phyloP scores from a whole-genome alignment of 64 coral and sea anemone genomes.

The Actinia tenebrosa region DNA sequence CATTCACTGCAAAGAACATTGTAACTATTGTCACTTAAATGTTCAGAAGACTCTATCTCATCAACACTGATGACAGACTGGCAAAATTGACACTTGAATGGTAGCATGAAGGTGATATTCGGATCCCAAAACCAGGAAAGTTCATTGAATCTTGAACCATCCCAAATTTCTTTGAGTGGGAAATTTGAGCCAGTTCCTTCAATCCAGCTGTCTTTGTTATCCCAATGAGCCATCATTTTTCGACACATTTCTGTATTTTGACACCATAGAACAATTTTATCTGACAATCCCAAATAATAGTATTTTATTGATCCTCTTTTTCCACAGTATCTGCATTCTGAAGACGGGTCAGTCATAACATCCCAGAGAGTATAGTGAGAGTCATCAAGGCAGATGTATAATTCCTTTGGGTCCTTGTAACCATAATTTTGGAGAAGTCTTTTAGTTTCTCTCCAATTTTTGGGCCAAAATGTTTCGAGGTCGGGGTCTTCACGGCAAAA shows the following conservation, averaged over 20 bases:
- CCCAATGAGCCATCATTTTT: constrained; percentile 29
- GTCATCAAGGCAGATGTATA: no score
- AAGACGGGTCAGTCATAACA: no score
- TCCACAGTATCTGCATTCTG: no score
- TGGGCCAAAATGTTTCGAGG: no score
- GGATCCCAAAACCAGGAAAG: constrained; percentile 17
- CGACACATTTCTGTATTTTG: constrained; percentile 8
- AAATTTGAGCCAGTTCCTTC: background rate
- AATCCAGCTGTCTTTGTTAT: background rate
- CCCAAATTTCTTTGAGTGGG: background rate
- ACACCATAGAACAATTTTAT: constrained; percentile 21
- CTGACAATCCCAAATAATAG: constrained; percentile 27
- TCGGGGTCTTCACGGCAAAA: no score
- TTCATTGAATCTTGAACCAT: background rate
- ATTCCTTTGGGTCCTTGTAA: no score
- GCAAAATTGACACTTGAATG: background rate
- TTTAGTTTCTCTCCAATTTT: no score
- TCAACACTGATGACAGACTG: background rate
- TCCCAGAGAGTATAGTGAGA: no score
- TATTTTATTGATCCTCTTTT: constrained; percentile 21
- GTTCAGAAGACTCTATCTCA: background rate
- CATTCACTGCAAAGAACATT: background rate
- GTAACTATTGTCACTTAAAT: background rate
- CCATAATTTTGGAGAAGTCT: no score
- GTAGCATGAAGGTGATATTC: background rate